Evolutionary conservation across 2,113 vertebrate genomes (phyloP).

Genomic region (Epinephelus moara): DNA sequence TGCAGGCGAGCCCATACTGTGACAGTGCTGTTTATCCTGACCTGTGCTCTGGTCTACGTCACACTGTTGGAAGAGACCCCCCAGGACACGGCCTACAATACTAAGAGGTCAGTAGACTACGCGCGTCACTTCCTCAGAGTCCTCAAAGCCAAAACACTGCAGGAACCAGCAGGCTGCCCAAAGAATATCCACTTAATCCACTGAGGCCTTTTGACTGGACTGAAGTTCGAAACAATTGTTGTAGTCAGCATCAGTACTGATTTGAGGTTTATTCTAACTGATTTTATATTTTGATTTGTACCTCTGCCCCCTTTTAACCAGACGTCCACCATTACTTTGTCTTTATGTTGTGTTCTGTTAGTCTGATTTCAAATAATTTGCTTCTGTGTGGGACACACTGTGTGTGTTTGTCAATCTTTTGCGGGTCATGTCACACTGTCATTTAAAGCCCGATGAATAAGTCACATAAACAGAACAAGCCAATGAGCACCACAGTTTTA

Average conservation of each 20-base stretch:
- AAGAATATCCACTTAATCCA: neutral
- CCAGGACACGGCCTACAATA: slow-evolving; percentile 96
- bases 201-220: neutral
- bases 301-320: neutral
- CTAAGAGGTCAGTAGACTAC: slow-evolving; percentile 89
- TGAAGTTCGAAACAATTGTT: neutral
- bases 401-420: neutral
- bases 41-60: slow-evolving; percentile 94
- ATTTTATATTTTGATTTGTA: neutral
- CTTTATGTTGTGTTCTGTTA: neutral
- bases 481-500: neutral
- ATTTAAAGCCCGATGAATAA: neutral
- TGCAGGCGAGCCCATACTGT: slow-evolving; percentile 95
- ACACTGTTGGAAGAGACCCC: slow-evolving; percentile 97
- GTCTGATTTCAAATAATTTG: neutral
- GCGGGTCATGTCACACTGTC: slow-evolving; percentile 8
- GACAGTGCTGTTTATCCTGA: slow-evolving; percentile 96
- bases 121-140: neutral
- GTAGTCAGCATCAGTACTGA: neutral
- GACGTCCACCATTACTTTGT: neutral
- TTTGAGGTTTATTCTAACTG: neutral
- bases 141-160: neutral
- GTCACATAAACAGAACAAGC: neutral
- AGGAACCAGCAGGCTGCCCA: neutral
- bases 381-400: neutral